Evolutionary conservation across 2,888 invertebrate species (phyloP).

Genomic region (Lymantria dispar): DNA sequence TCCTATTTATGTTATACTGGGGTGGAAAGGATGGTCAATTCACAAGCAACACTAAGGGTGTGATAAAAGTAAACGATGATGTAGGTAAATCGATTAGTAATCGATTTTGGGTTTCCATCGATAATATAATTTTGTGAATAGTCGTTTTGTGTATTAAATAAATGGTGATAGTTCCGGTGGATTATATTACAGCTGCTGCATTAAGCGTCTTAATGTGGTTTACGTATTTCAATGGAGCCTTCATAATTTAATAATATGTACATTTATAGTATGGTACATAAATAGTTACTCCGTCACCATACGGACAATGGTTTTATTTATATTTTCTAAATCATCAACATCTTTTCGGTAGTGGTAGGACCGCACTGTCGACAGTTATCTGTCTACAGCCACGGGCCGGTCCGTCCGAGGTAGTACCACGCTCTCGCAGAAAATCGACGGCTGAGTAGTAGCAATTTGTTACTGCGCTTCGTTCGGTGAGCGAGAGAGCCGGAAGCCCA

Average conservation of each 20-base stretch:
- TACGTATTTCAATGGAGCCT: background rate
- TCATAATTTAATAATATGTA: background rate
- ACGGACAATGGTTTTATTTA: too few species aligned
- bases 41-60: conserved; percentile 37
- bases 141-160: conserved; percentile 22
- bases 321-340: too few species aligned
- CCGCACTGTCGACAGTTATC: too few species aligned
- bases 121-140: conserved; percentile 32
- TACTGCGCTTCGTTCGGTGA: too few species aligned
- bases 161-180: conserved; percentile 24
- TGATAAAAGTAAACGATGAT: conserved; percentile 53
- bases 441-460: too few species aligned
- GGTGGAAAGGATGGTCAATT: conserved; percentile 64
- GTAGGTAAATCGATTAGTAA: conserved; percentile 68
- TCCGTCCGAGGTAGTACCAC: too few species aligned
- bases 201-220: background rate
- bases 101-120: conserved; percentile 36
- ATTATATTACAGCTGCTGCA: conserved; percentile 26
- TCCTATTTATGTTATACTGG: conserved; percentile 45
- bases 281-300: too few species aligned
- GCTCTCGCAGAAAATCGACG: too few species aligned
- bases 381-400: too few species aligned
- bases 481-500: too few species aligned
- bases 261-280: conserved; percentile 3
- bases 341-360: too few species aligned